Base-by-base conservation (phyloP, 1,140 invertebrate genomes). In the Aphidius gifuensis region DNA sequence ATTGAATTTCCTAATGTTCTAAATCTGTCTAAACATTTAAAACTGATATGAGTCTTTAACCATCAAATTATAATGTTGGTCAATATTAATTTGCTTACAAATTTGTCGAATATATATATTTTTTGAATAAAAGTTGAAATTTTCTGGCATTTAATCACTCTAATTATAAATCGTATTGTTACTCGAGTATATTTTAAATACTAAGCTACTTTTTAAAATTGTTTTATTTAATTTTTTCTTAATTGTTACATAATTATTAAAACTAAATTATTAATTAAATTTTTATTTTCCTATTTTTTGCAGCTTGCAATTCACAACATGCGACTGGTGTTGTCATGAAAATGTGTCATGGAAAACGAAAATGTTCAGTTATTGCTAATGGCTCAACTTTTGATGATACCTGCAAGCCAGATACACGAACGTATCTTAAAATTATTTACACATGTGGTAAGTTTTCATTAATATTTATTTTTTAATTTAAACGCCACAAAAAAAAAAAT, bases 391-490 rank as follows among this genome's bases (percentile, higher is more conserved):
- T 96, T 76, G 92, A 92, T 32, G 90, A 88, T 69, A 93, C 93
- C 0, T 96, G 93, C 75, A 84, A 87, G 58, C 84, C 87, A 0
- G 88, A 91, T 58, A 93, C 92, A 65, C 85, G 89, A 61, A 93
- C 93, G 80, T 96, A 96, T 81, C 86, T 97, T 66, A 93, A 92
- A 83, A 90, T 95, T 64, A 90, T 94, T 66, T 96, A 95, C 80
- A 94, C 93, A 39, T 97, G 94, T 81, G 93, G 94, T 97, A 83
- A 92, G 91, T 88, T 44, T 16, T 49, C 16, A n/a, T 48, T n/a
- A 47, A 23, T 56, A 40, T 59, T 16, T 55, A n/a, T 43, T 53
- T 46, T 44, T 59, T n/a, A 11, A 9, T 38, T 38, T 47, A 47
- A 5, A 49, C n/a, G 8, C 32, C 1, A 23, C 7, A 58, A 11